Percentiles rank a stretch among this genome's conserved stretches.
phyloP scores from a whole-genome alignment of 1,140 invertebrate species.

The Cherax destructor region DNA sequence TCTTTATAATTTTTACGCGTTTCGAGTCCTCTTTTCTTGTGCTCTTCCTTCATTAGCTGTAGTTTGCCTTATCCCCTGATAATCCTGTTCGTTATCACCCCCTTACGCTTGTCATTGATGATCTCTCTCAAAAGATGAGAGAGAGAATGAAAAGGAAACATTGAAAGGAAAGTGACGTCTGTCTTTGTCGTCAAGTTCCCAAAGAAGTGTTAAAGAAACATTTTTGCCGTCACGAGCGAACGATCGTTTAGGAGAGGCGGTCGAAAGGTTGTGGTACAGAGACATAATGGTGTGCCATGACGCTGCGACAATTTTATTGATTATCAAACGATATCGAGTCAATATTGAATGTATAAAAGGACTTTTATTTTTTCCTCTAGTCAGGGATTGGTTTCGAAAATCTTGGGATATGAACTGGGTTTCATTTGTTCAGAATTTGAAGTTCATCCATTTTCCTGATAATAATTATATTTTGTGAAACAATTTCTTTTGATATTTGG shows the following conservation, averaged over 20 bases:
- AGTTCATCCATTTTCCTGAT: too few relatives aligned
- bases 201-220: neutral
- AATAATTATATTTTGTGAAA: too few relatives aligned
- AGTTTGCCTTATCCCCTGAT: neutral
- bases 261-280: conserved; percentile 7
- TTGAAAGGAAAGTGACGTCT: neutral
- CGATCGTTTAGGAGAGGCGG: neutral
- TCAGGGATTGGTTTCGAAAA: neutral
- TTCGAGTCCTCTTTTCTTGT: neutral
- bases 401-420: neutral
- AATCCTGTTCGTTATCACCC: neutral
- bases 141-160: neutral
- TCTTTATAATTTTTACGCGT: neutral
- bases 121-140: neutral
- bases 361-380: conserved; percentile 23
- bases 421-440: too few relatives aligned
- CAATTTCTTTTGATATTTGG: neutral
- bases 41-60: neutral
- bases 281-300: conserved; percentile 57
- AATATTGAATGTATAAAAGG: conserved; percentile 56
- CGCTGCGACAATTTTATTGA: conserved; percentile 64
- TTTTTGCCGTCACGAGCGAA: neutral
- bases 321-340: conserved; percentile 66
- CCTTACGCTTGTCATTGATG: neutral
- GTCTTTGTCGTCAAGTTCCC: neutral